Percentiles rank a stretch among this genome's conserved stretches.
Conservation (phyloP, 2,888 invertebrate genomes). For the Malthinus seriepunctatus region DNA sequence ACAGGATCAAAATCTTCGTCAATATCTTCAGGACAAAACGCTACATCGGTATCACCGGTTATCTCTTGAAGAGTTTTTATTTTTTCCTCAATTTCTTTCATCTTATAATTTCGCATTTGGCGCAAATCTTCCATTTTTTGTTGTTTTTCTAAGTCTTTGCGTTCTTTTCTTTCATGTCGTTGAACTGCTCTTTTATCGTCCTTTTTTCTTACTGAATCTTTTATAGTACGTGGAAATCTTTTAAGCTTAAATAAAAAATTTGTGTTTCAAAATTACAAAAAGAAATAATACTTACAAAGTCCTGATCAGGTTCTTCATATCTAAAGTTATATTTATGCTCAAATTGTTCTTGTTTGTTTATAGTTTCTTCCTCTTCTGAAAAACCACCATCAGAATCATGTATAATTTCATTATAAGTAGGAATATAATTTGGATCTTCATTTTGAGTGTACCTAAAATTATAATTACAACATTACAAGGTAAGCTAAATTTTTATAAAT, state of each 20-base stretch:
- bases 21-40: conserved; percentile 63
- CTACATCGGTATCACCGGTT: conserved; percentile 75
- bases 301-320: conserved; percentile 94
- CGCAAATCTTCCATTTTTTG: conserved; percentile 86
- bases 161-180: conserved; percentile 71
- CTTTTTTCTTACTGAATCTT: conserved; percentile 74
- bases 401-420: conserved; percentile 69
- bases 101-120: conserved; percentile 81
- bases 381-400: conserved; percentile 63
- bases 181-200: conserved; percentile 80
- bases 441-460: conserved; percentile 49
- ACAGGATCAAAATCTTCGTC: conserved; percentile 91
- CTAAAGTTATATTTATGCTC: conserved; percentile 95
- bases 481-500: too few relatives aligned
- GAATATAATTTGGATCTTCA: conserved; percentile 58
- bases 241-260: conserved; percentile 71
- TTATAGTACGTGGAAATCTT: conserved; percentile 88
- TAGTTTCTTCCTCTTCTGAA: conserved; percentile 77
- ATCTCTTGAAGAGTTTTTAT: conserved; percentile 84
- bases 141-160: conserved; percentile 78
- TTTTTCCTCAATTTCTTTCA: conserved; percentile 88
- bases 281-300: conserved; percentile 66
- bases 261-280: conserved; percentile 24
- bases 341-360: conserved; percentile 86
- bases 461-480: conserved; percentile 10